Base-by-base conservation (phyloP, 2,888 invertebrate species). In the Malthinus flaveolus region DNA sequence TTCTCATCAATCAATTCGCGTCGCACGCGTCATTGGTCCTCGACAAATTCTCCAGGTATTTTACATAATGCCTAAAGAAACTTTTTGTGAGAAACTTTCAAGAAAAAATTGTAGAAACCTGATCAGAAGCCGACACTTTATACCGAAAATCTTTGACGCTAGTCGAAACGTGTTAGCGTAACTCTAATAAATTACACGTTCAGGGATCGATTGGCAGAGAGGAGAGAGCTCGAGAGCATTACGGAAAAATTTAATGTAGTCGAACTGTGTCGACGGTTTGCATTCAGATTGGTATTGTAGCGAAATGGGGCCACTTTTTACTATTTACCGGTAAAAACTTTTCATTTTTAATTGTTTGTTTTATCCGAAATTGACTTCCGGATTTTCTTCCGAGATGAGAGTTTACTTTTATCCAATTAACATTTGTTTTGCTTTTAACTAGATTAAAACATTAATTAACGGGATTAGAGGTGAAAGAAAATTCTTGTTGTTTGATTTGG, bases 221-320 rank as follows among this genome's bases (percentile, higher is more conserved):
- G 49, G 48, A 45, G 49, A 49, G 53, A 36, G 32, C 42, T 33
- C 33, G 10, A 49, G 52, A 52, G 49, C 52, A 58, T 49, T 23
- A 48, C 52, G 49, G 42, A 52, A 57, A 58, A 58, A 58, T 58
- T 52, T 58, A 52, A 53, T 53, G 58, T 47, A 52, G 58, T 58
- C 47, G 33, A 42, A 42, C n/a, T n/a, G n/a, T n/a, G n/a, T n/a
- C n/a, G n/a, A n/a, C 47, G 45, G 49, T 54, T 59, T 59, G 57
- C 47, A 58, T 58, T 58, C 52, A 32, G 52, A 58, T 47, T 33
- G 57, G 39, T 48, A 52, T 58, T 52, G 12, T 52, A 39, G 48
- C 52, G 59, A 59, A 49, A 23, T 54, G 49, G 2, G 5, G 3
- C 23, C 23, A 3, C 23, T 23, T 23, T 23, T 2, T 23, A 23